Evolutionary conservation across 1,140 invertebrate genomes (phyloP), one percentile per base, ranked within the genome.

Genomic region (Battus philenor): DNA sequence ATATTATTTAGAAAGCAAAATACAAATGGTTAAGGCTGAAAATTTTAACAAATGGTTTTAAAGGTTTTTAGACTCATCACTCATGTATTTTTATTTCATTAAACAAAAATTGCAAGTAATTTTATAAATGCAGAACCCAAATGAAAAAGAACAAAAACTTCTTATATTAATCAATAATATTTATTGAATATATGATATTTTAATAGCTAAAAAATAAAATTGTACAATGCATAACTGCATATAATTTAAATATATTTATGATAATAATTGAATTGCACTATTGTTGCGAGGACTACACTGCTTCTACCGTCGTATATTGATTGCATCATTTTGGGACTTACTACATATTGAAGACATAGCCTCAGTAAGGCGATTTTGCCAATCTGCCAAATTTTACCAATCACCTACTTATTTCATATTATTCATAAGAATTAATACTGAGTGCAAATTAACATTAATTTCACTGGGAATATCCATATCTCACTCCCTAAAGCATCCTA

Each of bases 171-270:
- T 78, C 79, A 81, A 68, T 70, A 73, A 78, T 80, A 78, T 84
- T 83, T 81, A 78, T 77, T 84, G 74, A 78, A 80, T 78, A 78
- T 80, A 72, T 78, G 74, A 79, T 64, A 76, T 73, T 70, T 81
- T 75, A 79, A 84, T 80, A 77, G 76, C 76, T 81, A 82, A 70
- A 78, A 75, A 81, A 78, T 80, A 82, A 80, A 83, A 79, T 81
- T 82, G 78, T 84, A 81, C 80, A 81, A 82, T 75, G 77, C 77
- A 84, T 70, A 71, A 74, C 38, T 84, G 74, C 78, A 79, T 77
- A 80, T 81, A 78, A 78, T 78, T 81, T 81, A 59, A 43, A 75
- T 67, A 65, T 66, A 64, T 56, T 66, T 53, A 70, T 74, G 57
- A 54, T 59, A 71, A 68, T 71, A 78, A 73, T 78, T 74, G 74